Percentiles rank a stretch among this genome's conserved stretches.
phyloP scores from a whole-genome alignment of 2,113 vertebrate species.

The Orcinus orca region DNA sequence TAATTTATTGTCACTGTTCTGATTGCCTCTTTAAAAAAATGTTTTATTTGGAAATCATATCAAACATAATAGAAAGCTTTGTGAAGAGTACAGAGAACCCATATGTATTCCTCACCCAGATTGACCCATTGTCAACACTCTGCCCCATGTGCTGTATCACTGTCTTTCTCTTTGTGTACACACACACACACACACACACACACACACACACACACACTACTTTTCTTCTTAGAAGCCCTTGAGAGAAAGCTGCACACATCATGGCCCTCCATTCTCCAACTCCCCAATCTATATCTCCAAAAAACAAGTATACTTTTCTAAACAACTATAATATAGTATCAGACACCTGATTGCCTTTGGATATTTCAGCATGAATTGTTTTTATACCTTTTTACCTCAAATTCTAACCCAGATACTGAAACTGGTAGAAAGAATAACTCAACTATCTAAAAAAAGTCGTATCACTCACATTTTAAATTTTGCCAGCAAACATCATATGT shows the following conservation, averaged over 20 bases:
- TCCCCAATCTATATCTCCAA: neutral
- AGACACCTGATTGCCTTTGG: neutral
- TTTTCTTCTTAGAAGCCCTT: neutral
- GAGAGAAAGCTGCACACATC: neutral
- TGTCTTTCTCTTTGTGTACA: neutral
- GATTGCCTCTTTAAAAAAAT: neutral
- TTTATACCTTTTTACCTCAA: neutral
- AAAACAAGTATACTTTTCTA: neutral
- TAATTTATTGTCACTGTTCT: neutral
- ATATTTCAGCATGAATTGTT: neutral
- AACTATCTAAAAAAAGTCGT: neutral
- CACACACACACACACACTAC: neutral
- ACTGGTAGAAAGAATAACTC: neutral
- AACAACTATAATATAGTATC: neutral
- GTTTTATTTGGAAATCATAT: constrained; percentile 36
- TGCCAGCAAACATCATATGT: neutral
- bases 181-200: neutral
- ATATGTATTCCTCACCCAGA: neutral
- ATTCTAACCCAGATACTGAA: neutral
- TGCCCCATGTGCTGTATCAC: neutral
- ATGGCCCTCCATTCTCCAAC: neutral
- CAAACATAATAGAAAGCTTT: neutral
- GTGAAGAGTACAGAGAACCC: neutral
- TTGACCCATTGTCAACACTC: neutral
- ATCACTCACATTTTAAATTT: neutral